Percentiles rank a stretch among this genome's conserved stretches.
Evolutionary conservation across 2,797 vertebrate species (phyloP).

Genomic region (Rachycentron canadum): DNA sequence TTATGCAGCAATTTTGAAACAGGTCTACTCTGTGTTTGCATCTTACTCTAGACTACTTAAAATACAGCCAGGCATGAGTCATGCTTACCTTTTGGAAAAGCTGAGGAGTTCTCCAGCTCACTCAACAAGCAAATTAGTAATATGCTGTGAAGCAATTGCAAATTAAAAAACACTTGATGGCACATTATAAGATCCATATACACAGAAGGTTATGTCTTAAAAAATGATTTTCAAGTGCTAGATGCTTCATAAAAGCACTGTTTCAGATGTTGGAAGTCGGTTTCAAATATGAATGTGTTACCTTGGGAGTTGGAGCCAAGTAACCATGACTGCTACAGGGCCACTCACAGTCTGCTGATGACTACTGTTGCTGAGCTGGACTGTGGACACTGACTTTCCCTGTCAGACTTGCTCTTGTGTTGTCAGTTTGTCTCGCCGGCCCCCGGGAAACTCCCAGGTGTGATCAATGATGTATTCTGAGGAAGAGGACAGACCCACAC

Average conservation of each 20-base stretch:
- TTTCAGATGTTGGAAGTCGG: background rate
- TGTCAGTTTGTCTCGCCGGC: background rate
- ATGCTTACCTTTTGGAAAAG: constrained; percentile 40
- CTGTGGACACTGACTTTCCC: background rate
- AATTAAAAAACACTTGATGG: background rate
- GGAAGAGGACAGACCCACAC: background rate
- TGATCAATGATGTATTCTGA: constrained; percentile 18
- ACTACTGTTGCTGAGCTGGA: background rate
- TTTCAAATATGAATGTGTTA: background rate
- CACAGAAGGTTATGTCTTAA: background rate
- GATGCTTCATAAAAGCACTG: background rate
- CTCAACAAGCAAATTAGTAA: constrained; percentile 38
- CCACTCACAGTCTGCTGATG: background rate
- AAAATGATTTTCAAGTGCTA: background rate
- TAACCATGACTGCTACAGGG: constrained; percentile 37
- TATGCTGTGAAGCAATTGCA: constrained; percentile 7
- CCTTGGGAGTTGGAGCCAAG: constrained; percentile 22
- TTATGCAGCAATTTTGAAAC: too few relatives aligned
- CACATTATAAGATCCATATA: background rate
- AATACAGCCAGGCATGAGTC: background rate
- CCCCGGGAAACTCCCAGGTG: constrained; percentile 15
- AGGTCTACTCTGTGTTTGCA: too few relatives aligned
- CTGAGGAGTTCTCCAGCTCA: constrained; percentile 8
- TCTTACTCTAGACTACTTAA: too few relatives aligned
- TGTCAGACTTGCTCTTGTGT: background rate